A percentile compares a stretch with the other conserved stretches of the same genome.
These are phyloP conservation scores for Trichosurus vulpecula DNA, from an alignment of 2,797 vertebrate species.

Conservation along the genomic window DNA sequence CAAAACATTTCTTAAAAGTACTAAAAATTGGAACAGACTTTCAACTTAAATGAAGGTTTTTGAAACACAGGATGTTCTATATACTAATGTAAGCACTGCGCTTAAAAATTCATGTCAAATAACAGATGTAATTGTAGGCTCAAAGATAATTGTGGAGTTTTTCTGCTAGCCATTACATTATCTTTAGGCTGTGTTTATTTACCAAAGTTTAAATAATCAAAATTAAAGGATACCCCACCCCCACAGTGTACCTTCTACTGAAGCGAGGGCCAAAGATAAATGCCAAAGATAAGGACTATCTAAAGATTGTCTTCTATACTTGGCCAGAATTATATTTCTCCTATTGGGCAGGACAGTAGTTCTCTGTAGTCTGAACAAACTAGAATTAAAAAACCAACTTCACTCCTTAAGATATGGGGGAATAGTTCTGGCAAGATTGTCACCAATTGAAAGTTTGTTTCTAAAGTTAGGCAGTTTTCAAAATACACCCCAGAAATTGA, in stretches of 20 bases:
- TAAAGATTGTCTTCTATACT: not conserved
- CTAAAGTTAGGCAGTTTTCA: not conserved
- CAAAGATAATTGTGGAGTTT: not conserved
- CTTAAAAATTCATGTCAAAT: not conserved
- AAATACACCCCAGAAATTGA: not conserved
- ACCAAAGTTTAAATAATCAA: constrained; percentile 25
- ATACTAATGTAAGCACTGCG: not conserved
- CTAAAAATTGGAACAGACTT: not conserved
- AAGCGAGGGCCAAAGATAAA: constrained; percentile 24
- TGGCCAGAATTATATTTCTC: not conserved
- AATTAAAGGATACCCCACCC: not conserved
- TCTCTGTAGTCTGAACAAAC: not conserved
- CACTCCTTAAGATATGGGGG: not conserved
- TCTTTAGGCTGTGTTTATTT: constrained; percentile 29
- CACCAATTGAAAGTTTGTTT: constrained; percentile 10
- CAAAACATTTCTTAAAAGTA: not conserved
- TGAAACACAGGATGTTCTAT: not conserved
- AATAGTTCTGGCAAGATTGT: not conserved
- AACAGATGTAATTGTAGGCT: not conserved
- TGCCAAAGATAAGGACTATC: not conserved
- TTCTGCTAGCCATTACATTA: constrained; percentile 1
- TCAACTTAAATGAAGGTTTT: not conserved
- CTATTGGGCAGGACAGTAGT: not conserved
- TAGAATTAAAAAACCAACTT: not conserved
- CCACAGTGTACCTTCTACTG: not conserved